Evolutionary conservation across 2,113 vertebrate genomes (phyloP).

Genomic region (Narcine bancroftii): DNA sequence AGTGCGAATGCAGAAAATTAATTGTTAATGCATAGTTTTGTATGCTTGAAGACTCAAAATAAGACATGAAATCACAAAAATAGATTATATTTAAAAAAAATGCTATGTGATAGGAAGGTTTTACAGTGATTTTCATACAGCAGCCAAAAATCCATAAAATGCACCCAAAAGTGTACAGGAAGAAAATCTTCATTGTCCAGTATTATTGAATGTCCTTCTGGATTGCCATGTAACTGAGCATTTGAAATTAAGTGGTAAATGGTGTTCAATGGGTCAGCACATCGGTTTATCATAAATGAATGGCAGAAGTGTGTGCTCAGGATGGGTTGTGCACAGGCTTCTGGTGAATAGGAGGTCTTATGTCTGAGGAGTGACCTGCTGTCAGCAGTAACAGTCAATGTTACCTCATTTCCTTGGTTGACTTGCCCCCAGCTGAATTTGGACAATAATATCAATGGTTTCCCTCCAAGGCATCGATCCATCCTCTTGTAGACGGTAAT

Average conservation of each 20-base stretch:
- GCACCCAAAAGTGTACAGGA: too few species aligned
- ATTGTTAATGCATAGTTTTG: too few species aligned
- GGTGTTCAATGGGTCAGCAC: background rate
- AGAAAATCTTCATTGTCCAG: too few species aligned
- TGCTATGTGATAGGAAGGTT: too few species aligned
- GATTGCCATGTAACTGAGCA: background rate
- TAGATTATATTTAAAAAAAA: too few species aligned
- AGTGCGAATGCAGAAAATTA: too few species aligned
- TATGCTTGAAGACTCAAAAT: too few species aligned
- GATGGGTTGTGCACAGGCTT: conserved; percentile 66
- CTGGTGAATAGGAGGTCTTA: conserved; percentile 53
- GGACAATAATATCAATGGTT: conserved; percentile 70
- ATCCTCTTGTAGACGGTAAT: conserved; percentile 55
- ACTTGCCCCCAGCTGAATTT: conserved; percentile 72
- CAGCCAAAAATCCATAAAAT: too few species aligned
- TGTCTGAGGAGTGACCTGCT: conserved; percentile 56
- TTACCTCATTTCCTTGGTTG: conserved; percentile 70
- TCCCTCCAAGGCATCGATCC: conserved; percentile 58
- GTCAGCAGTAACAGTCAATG: conserved; percentile 50
- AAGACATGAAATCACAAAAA: too few species aligned
- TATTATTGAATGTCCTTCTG: background rate
- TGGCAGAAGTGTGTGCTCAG: conserved; percentile 39
- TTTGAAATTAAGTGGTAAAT: background rate
- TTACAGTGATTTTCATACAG: too few species aligned
- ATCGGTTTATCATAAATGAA: background rate